Evolutionary conservation across 2,113 vertebrate genomes (phyloP).

Genomic region (Centropus unirufus): DNA sequence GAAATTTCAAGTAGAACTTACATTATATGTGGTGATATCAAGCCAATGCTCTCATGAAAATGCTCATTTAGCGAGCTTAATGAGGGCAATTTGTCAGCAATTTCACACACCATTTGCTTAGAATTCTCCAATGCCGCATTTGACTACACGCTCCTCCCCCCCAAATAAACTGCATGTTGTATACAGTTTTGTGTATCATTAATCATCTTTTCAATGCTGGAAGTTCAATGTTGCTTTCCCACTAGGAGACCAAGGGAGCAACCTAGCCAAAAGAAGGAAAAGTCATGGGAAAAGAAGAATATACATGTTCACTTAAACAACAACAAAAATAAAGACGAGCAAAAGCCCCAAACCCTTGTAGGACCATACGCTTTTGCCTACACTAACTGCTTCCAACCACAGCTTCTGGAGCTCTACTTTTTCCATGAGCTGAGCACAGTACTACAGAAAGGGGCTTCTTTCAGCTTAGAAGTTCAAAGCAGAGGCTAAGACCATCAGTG

Average conservation of each 20-base stretch:
- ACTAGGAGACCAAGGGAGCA: slow-evolving; percentile 49
- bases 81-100: slow-evolving; percentile 84
- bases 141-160: slow-evolving; percentile 55
- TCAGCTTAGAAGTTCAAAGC: not conserved
- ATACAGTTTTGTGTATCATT: slow-evolving; percentile 72
- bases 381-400: not conserved
- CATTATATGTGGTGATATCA: slow-evolving; percentile 37
- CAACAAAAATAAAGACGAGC: not conserved
- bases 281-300: slow-evolving; percentile 57
- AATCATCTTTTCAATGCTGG: slow-evolving; percentile 75
- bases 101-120: slow-evolving; percentile 82
- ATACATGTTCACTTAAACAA: slow-evolving; percentile 15
- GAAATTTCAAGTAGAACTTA: slow-evolving; percentile 34
- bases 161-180: slow-evolving; percentile 68
- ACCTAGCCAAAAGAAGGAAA: slow-evolving; percentile 41
- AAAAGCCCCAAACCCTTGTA: not conserved
- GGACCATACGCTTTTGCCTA: not conserved
- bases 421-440: not conserved
- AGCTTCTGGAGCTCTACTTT: not conserved
- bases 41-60: slow-evolving; percentile 61
- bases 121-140: slow-evolving; percentile 68
- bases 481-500: not conserved
- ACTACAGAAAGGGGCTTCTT: not conserved
- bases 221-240: slow-evolving; percentile 67
- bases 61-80: slow-evolving; percentile 75